Conservation (phyloP, 1,140 invertebrate species). For the Drosophila cardini region DNA sequence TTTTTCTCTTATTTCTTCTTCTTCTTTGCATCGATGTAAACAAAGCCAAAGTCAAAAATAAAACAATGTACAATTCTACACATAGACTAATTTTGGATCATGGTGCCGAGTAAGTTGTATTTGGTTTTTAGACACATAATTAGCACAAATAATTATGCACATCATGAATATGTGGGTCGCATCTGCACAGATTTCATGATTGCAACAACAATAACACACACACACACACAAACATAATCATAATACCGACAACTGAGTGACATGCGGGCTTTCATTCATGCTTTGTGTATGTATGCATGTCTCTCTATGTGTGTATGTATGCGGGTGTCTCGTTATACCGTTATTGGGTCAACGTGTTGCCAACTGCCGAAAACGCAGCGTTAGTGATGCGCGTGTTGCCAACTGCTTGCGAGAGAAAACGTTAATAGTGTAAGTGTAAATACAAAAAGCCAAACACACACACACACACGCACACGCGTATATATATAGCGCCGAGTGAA, state of each 20-base stretch:
- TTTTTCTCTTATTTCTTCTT: slow-evolving; percentile 14
- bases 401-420: slow-evolving; percentile 42
- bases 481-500: not conserved
- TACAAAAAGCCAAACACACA: slow-evolving; percentile 49
- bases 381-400: slow-evolving; percentile 41
- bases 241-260: slow-evolving; percentile 30
- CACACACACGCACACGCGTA: slow-evolving; percentile 36
- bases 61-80: slow-evolving; percentile 38
- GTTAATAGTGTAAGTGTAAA: slow-evolving; percentile 65
- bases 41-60: slow-evolving; percentile 54
- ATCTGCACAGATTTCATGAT: slow-evolving; percentile 61
- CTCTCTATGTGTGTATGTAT: slow-evolving; percentile 15
- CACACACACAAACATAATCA: slow-evolving; percentile 26
- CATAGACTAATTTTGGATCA: slow-evolving; percentile 29
- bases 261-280: slow-evolving; percentile 72
- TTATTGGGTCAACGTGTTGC: slow-evolving; percentile 79
- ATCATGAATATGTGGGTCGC: slow-evolving; percentile 64
- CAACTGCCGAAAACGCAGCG: slow-evolving; percentile 58
- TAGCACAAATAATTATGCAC: slow-evolving; percentile 37
- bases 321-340: slow-evolving; percentile 52
- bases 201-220: slow-evolving; percentile 36
- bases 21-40: slow-evolving; percentile 49
- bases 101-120: slow-evolving; percentile 12
- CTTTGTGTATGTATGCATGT: slow-evolving; percentile 16
- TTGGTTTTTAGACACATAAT: slow-evolving; percentile 25